Evolutionary conservation across 2,113 vertebrate genomes (phyloP), one percentile per base, ranked within the genome.

Genomic region (Osmerus eperlanus): DNA sequence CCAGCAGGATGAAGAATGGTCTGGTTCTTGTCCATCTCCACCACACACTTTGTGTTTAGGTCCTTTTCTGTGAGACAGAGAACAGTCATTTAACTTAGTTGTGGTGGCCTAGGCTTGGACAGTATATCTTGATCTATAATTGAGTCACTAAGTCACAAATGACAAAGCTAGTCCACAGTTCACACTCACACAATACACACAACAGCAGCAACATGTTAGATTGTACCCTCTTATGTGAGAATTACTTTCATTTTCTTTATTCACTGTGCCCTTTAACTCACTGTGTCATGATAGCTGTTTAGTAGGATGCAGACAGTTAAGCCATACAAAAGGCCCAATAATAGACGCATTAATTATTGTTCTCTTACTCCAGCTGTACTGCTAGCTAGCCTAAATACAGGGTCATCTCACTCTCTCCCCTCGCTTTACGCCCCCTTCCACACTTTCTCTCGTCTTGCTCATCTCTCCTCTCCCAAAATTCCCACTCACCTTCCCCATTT

Each of bases 41-140:
- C 92, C 78, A 98, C 94, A 81, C 97, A 98, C 93, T 96, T 99
- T 75, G 97, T 98, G 91, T 97, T 97, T 88, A 99, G 89, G 86
- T 98, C 97, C 83, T 95, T 93, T 91, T 99, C 97, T 99, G 90
- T 75, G 80, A 81, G 71, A 66, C 18, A 81, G 25, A 87, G 78
- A 85, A 73, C 74, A 16, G 16, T 18, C 36, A 47, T n/a, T 19
- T 14, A 5, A 6, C 32, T 47, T 7, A 2, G 9, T 47, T 47
- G 7, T 47, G 41, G 41, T 47, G 41, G 7, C 41, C 2, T 47
- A 8, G 7, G 41, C 4, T 47, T 47, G 41, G 41, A 47, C 9
- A 47, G 41, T 47, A 11, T 2, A 47, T 47, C 41, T 11, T 12
- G 41, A 47, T 47, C 41, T 2, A 47, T 11, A 47, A 11, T 2